Evolutionary conservation across 2,888 invertebrate species (phyloP).

Genomic region (Macrosoma leucophasiata): DNA sequence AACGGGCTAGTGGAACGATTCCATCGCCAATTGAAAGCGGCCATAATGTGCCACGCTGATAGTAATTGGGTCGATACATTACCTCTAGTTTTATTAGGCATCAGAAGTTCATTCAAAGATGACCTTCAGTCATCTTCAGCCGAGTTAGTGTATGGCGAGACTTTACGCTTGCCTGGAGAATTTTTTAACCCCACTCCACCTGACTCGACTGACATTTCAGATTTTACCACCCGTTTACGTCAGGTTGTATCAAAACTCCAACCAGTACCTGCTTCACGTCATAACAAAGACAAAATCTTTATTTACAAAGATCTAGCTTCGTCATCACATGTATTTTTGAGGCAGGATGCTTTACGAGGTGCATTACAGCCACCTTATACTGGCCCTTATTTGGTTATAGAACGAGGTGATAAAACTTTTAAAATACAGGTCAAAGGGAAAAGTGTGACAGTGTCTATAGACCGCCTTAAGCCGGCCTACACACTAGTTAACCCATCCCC

Average conservation of each 20-base stretch:
- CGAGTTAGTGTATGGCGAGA: too few species aligned
- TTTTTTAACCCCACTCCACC: too few species aligned
- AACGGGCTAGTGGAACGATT: too few species aligned
- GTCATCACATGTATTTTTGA: not conserved
- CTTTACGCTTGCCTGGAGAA: too few species aligned
- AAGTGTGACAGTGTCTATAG: not conserved
- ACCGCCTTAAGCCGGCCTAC: constrained; percentile 1
- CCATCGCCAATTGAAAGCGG: too few species aligned
- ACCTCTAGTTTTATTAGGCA: too few species aligned
- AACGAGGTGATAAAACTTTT: not conserved
- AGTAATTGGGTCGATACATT: too few species aligned
- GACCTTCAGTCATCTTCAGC: too few species aligned
- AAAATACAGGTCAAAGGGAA: not conserved
- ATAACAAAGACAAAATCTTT: not conserved
- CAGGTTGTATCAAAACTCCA: not conserved
- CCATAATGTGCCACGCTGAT: too few species aligned
- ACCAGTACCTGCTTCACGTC: not conserved
- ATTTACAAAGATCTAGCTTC: not conserved
- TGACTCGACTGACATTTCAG: too few species aligned
- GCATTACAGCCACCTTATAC: constrained; percentile 1
- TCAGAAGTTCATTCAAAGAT: too few species aligned
- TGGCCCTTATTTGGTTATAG: not conserved
- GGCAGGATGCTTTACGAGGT: not conserved
- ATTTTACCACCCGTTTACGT: too few species aligned
- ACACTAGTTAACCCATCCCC: not conserved